phyloP scores from a whole-genome alignment of 2,888 invertebrate species.

The Theretra japonica region DNA sequence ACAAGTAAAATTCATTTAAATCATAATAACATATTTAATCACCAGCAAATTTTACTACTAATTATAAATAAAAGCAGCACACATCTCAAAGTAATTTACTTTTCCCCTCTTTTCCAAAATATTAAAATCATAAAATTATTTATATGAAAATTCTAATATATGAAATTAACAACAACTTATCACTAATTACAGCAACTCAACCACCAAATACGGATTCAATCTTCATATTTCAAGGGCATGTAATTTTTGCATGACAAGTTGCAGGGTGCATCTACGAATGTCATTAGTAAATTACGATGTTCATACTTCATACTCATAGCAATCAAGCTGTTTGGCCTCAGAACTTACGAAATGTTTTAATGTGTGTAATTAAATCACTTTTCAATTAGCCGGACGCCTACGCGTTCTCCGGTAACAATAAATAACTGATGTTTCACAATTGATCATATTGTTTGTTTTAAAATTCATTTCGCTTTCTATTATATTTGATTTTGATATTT shows the following conservation, averaged over 20 bases:
- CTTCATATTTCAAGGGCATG: not conserved
- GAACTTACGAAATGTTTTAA: conserved; percentile 47
- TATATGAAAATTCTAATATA: too few relatives aligned
- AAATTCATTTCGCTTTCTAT: conserved; percentile 27
- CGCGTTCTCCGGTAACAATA: conserved; percentile 51
- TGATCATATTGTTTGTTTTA: conserved; percentile 42
- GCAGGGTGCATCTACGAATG: not conserved
- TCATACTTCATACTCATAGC: conserved; percentile 28
- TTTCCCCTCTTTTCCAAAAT: too few relatives aligned
- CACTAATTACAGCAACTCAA: too few relatives aligned
- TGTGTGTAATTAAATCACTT: conserved; percentile 59
- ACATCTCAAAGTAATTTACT: too few relatives aligned
- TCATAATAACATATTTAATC: too few relatives aligned
- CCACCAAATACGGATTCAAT: too few relatives aligned
- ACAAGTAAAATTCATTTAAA: too few relatives aligned
- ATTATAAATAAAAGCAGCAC: too few relatives aligned
- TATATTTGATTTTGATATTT: not conserved
- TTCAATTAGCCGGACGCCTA: conserved; percentile 59
- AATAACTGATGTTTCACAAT: conserved; percentile 54
- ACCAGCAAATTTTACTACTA: too few relatives aligned
- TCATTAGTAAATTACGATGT: conserved; percentile 19
- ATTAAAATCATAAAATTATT: too few relatives aligned
- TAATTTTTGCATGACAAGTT: not conserved
- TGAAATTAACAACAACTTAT: too few relatives aligned
- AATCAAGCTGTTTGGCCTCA: conserved; percentile 28